Conservation (phyloP, 2,113 vertebrate genomes). For the Patagioenas fasciata region DNA sequence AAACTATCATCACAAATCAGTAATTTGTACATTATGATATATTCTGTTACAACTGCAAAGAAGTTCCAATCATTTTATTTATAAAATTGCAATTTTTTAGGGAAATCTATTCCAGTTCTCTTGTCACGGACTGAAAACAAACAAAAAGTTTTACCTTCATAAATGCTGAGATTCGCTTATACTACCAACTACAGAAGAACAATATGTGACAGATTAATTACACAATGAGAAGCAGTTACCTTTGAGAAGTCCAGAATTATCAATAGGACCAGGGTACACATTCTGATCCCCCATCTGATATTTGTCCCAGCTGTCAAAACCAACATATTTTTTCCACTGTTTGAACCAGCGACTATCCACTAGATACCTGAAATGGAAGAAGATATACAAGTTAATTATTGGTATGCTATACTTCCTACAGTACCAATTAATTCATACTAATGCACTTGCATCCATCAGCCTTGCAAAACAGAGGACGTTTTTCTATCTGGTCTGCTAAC, state of each 20-base stretch:
- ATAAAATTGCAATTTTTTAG: background rate
- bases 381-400: background rate
- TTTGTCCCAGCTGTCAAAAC: conserved; percentile 99
- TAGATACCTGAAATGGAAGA: conserved; percentile 85
- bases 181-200: background rate
- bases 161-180: background rate
- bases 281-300: conserved; percentile 98
- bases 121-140: background rate
- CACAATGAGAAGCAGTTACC: conserved; percentile 76
- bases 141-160: background rate
- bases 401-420: background rate
- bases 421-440: background rate
- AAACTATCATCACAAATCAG: background rate
- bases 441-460: background rate
- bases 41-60: background rate
- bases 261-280: conserved; percentile 97
- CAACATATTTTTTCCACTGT: conserved; percentile 99
- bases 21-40: background rate
- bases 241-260: conserved; percentile 97
- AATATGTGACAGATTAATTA: background rate
- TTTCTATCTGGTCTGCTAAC: background rate
- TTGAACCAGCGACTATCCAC: conserved; percentile 99
- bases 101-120: background rate
- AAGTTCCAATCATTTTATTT: background rate
- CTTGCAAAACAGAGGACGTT: background rate